phyloP scores from a whole-genome alignment of 2,113 vertebrate species.

The Triplophysa dalaica region DNA sequence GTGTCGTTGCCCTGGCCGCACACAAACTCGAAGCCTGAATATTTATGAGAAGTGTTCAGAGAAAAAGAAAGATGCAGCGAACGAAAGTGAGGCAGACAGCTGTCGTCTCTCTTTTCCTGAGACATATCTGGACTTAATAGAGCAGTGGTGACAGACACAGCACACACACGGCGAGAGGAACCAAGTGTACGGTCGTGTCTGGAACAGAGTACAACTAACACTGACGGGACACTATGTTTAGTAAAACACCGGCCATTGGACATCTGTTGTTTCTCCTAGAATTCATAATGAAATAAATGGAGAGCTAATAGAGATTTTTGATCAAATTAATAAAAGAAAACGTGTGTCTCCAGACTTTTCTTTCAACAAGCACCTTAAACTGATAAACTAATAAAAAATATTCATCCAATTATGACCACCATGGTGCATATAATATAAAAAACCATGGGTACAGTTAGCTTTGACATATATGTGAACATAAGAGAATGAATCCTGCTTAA shows the following conservation, averaged over 20 bases:
- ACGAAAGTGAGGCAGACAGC: slow-evolving; percentile 54
- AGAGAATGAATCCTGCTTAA: not conserved
- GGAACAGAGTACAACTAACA: not conserved
- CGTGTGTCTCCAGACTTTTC: not conserved
- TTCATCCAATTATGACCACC: too few relatives aligned
- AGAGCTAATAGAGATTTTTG: not conserved
- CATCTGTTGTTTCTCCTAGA: not conserved
- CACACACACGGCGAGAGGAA: not conserved
- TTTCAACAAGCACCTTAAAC: too few relatives aligned
- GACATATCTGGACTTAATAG: slow-evolving; percentile 1
- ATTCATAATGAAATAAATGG: not conserved
- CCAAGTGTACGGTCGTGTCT: not conserved
- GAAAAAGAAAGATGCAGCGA: slow-evolving; percentile 43
- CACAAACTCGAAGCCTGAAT: slow-evolving; percentile 62
- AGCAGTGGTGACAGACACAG: slow-evolving; percentile 20
- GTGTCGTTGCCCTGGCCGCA: slow-evolving; percentile 62
- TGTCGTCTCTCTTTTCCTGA: slow-evolving; percentile 55
- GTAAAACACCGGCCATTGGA: not conserved
- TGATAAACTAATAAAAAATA: too few relatives aligned
- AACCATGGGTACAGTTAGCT: not conserved
- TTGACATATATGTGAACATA: not conserved
- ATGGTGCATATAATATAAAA: not conserved
- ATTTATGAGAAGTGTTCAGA: slow-evolving; percentile 66
- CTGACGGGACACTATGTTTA: slow-evolving; percentile 15
- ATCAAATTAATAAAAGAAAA: not conserved